phyloP scores from a whole-genome alignment of 2,113 vertebrate species.

The Turdus rufiventris region DNA sequence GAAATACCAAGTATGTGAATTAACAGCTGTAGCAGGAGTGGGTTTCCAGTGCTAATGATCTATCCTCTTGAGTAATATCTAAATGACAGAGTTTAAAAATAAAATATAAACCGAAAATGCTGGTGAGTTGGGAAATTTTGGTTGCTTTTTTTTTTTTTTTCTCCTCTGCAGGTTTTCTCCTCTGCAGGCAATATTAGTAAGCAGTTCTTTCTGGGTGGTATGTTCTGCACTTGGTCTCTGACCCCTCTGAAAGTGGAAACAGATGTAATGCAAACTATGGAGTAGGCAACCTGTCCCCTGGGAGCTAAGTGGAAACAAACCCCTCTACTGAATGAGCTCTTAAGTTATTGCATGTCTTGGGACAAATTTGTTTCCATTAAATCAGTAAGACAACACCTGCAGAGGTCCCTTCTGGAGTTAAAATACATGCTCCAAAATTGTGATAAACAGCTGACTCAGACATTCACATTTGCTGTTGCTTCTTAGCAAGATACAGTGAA shows the following conservation, averaged over 20 bases:
- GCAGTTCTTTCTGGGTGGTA: background rate
- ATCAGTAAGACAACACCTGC: background rate
- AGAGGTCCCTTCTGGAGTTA: background rate
- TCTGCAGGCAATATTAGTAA: background rate
- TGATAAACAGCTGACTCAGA: background rate
- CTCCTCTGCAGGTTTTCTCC: background rate
- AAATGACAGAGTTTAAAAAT: background rate
- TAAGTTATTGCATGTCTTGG: background rate
- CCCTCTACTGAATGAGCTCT: background rate
- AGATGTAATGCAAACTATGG: background rate
- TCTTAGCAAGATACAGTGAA: background rate
- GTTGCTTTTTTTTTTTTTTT: background rate
- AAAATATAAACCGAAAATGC: background rate
- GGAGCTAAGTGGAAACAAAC: background rate
- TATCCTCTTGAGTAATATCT: background rate
- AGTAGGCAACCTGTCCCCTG: background rate
- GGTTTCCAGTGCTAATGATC: background rate
- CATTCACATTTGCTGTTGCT: background rate
- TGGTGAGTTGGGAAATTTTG: background rate
- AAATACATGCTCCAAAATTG: background rate
- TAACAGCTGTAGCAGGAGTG: background rate
- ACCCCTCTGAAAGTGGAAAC: background rate
- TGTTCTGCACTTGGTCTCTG: slow-evolving; percentile 10
- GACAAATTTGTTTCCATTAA: background rate
- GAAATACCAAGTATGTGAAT: background rate